Base-by-base conservation (phyloP, 2,888 invertebrate genomes). In the Ennomos erosarius region DNA sequence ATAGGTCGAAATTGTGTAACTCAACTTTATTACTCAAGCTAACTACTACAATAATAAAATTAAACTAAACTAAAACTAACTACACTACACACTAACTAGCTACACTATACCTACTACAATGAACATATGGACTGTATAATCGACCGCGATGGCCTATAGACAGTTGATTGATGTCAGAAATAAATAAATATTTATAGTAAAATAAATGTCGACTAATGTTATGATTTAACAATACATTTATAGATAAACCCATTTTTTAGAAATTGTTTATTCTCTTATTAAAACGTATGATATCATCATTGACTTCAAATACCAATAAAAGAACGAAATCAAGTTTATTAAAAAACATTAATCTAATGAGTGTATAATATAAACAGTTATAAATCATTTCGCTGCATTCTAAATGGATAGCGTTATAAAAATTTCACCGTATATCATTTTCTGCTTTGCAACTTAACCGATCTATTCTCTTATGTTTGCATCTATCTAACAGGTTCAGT, bases 391-490 rank as follows among this genome's bases (percentile, higher is more conserved):
- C 26, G 10, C 9, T 54, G 36, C 13, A 40, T 54, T 46, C 33
- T 9, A 9, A n/a, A 13, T 37, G 5, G n/a, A 39, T 35, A 11
- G 26, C 36, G 8, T 8, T n/a, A 39, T 16, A 43, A 44, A 36
- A 48, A 33, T 48, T 47, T 46, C 43, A 55, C 47, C 35, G 35
- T 40, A 13, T 39, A 40, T 35, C 37, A 51, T 35, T 45, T 26
- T 45, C 34, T 38, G 13, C 37, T 48, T 38, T 35, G 34, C 16
- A 56, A 10, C 1, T 40, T 9, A 36, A 11, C 10, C 26, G 53
- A 63, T 63, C 10, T 55, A 37, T 52, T 51, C 37, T 46, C 37
- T 35, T 46, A 38, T 47, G 6, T 36, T 55, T 46, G 62, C 58
- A 47, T 60, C 59, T 50, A 49, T 50, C 62, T 48, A 54, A 44